A percentile compares a stretch with the other conserved stretches of the same genome.
These are phyloP conservation scores for Maniola hyperantus DNA, from an alignment of 2,888 invertebrate genomes.

Conservation along the genomic window DNA sequence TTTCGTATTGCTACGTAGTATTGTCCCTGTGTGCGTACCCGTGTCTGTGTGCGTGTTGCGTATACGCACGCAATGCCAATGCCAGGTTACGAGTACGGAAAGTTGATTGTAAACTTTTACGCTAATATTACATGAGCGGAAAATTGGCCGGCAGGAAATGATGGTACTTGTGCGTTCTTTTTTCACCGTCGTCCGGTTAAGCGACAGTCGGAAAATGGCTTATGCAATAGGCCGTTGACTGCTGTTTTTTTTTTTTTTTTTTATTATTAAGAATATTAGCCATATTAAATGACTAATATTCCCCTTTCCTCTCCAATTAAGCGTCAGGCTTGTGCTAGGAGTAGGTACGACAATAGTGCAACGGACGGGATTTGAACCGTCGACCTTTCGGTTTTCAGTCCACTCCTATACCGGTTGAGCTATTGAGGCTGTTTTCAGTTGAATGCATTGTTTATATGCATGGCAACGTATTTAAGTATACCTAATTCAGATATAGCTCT, in stretches of 20 bases:
- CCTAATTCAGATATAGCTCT: too few species aligned
- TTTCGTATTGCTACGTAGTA: conserved; percentile 39
- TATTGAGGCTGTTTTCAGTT: too few species aligned
- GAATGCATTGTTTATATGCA: too few species aligned
- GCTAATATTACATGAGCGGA: conserved; percentile 76
- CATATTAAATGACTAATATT: too few species aligned
- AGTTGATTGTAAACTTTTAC: conserved; percentile 63
- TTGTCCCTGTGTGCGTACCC: conserved; percentile 36
- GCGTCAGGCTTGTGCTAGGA: too few species aligned
- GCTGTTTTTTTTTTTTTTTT: background rate
- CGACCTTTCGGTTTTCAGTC: too few species aligned
- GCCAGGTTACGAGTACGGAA: conserved; percentile 75
- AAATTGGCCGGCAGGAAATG: conserved; percentile 56
- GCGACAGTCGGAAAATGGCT: conserved; percentile 39
- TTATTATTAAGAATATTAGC: too few species aligned
- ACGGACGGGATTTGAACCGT: too few species aligned
- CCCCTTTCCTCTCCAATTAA: too few species aligned
- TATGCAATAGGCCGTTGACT: conserved; percentile 15
- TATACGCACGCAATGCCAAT: conserved; percentile 80
- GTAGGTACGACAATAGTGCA: too few species aligned
- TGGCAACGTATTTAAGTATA: too few species aligned
- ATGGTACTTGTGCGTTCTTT: conserved; percentile 36
- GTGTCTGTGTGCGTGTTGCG: conserved; percentile 69
- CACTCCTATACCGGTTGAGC: too few species aligned
- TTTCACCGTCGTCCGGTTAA: conserved; percentile 38